phyloP scores from a whole-genome alignment of 1,140 invertebrate species.

The Conus ventricosus region DNA sequence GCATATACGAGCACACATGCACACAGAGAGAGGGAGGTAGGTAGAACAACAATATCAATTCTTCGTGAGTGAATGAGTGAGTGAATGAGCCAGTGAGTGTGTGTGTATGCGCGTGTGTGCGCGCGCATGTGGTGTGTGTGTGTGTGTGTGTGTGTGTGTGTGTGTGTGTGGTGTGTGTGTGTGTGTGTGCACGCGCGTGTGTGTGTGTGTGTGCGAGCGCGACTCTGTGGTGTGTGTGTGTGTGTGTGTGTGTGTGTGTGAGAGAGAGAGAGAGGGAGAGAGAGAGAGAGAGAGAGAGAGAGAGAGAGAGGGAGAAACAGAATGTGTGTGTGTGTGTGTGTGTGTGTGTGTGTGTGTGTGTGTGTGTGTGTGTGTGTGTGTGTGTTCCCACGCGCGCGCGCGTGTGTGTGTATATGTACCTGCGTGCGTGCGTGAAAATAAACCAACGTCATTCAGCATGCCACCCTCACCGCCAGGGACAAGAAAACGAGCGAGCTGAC shows the following conservation, averaged over 20 bases:
- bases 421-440: background rate
- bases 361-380: background rate
- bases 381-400: background rate
- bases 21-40: no score
- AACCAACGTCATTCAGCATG: background rate
- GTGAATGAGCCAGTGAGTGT: background rate
- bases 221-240: background rate
- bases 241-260: background rate
- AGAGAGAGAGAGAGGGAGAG: background rate
- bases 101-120: background rate
- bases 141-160: conserved; percentile 11
- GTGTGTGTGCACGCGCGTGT: background rate
- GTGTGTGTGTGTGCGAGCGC: background rate
- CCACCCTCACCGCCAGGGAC: background rate
- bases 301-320: no score
- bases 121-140: background rate
- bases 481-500: background rate
- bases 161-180: background rate
- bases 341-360: background rate
- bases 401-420: background rate
- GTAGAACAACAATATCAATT: no score
- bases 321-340: no score
- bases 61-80: background rate
- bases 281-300: no score
- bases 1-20: no score